These are phyloP conservation scores for Hydrophis major DNA, from an alignment of 2,797 vertebrate genomes.

Conservation along the genomic window DNA sequence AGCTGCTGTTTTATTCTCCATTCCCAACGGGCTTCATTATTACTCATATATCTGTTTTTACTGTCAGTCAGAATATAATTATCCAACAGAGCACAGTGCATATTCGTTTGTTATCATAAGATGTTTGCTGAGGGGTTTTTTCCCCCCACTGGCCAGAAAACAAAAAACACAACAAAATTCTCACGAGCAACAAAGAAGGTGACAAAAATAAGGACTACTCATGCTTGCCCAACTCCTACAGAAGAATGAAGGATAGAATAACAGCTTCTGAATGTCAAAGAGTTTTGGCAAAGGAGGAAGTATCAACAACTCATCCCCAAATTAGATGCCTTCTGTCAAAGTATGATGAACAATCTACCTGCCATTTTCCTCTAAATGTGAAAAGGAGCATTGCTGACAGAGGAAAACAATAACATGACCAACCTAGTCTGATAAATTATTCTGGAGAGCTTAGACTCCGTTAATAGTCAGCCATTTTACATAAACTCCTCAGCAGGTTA, in stretches of 20 bases:
- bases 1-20: neutral
- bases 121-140: neutral
- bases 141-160: neutral
- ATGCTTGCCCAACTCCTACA: neutral
- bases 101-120: neutral
- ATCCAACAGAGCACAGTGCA: neutral
- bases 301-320: neutral
- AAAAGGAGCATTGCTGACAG: neutral
- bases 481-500: neutral
- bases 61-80: slow-evolving; percentile 29
- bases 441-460: neutral
- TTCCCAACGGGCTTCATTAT: slow-evolving; percentile 26
- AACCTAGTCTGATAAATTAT: neutral
- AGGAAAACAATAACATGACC: slow-evolving; percentile 1
- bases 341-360: slow-evolving; percentile 4
- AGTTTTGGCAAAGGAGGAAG: neutral
- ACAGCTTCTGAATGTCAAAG: neutral
- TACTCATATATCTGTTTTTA: slow-evolving; percentile 28
- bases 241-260: neutral
- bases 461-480: neutral
- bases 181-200: neutral
- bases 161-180: accelerated
- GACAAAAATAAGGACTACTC: neutral
- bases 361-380: slow-evolving; percentile 19
- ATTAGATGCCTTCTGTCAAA: neutral